Conservation (phyloP, 2,888 invertebrate species). For the Scaptomyza polygonia region DNA sequence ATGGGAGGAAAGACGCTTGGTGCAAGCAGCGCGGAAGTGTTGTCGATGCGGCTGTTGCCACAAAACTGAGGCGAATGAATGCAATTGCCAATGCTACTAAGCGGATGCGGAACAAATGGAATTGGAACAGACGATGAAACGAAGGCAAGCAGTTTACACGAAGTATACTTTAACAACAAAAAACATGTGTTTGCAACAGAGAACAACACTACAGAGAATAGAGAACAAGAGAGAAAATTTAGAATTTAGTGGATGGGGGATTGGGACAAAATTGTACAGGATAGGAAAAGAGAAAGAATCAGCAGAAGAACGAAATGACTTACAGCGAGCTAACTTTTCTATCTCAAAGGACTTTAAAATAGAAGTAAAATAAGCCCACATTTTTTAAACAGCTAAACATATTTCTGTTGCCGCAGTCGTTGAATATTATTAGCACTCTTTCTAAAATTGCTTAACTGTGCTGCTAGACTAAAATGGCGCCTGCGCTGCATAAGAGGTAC, state of each 20-base stretch:
- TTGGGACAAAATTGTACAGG: too few species aligned
- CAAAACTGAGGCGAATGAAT: constrained; percentile 77
- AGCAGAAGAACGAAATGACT: too few species aligned
- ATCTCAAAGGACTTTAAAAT: too few species aligned
- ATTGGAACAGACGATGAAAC: constrained; percentile 59
- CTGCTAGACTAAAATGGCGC: constrained; percentile 53
- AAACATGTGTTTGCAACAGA: constrained; percentile 55
- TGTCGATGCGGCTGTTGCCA: constrained; percentile 79
- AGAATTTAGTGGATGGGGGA: not conserved
- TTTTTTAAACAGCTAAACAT: constrained; percentile 34
- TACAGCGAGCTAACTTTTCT: too few species aligned
- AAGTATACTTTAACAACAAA: constrained; percentile 27
- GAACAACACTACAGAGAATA: constrained; percentile 12
- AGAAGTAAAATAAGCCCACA: constrained; percentile 38
- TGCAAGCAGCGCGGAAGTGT: constrained; percentile 71
- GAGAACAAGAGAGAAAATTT: constrained; percentile 6
- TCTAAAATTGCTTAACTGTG: not conserved
- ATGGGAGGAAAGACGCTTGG: constrained; percentile 65
- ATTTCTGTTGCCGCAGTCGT: not conserved
- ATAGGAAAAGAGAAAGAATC: constrained; percentile 16
- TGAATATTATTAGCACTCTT: constrained; percentile 14
- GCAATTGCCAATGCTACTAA: constrained; percentile 50
- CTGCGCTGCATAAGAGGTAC: constrained; percentile 60
- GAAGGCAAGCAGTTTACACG: constrained; percentile 38
- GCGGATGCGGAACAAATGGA: constrained; percentile 59